Conservation (phyloP, 2,888 invertebrate genomes). For the Lagria hirta region DNA sequence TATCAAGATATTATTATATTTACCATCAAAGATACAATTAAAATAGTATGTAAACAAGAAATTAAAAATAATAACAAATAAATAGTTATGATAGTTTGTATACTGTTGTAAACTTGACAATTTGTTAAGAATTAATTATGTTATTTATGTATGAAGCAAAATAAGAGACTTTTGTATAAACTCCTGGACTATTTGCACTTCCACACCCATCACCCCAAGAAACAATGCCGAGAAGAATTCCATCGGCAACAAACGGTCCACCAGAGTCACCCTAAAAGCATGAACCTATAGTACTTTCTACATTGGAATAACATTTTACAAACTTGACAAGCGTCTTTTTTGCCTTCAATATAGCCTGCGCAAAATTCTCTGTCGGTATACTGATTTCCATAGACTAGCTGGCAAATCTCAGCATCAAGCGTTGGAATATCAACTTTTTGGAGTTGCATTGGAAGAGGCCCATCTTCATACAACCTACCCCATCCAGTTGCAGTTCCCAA, state of each 20-base stretch:
- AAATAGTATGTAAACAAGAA: too few species aligned
- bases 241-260: constrained; percentile 46
- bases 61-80: too few species aligned
- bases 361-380: constrained; percentile 36
- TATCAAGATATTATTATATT: too few species aligned
- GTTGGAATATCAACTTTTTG: constrained; percentile 39
- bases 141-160: constrained; percentile 13
- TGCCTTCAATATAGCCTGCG: constrained; percentile 37
- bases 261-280: constrained; percentile 57
- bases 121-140: constrained; percentile 32
- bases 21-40: too few species aligned
- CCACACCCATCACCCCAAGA: constrained; percentile 31
- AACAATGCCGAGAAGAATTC: constrained; percentile 24
- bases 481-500: constrained; percentile 57
- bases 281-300: too few species aligned
- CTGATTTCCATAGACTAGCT: constrained; percentile 22
- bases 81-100: too few species aligned
- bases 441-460: constrained; percentile 18
- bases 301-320: constrained; percentile 3
- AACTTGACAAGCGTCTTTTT: constrained; percentile 40
- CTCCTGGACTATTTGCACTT: constrained; percentile 23
- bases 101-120: neutral
- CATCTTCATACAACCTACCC: constrained; percentile 53
- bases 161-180: constrained; percentile 27
- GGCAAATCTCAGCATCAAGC: constrained; percentile 33